Conservation (phyloP, 2,797 vertebrate species). For the Cirrhinus mrigala region DNA sequence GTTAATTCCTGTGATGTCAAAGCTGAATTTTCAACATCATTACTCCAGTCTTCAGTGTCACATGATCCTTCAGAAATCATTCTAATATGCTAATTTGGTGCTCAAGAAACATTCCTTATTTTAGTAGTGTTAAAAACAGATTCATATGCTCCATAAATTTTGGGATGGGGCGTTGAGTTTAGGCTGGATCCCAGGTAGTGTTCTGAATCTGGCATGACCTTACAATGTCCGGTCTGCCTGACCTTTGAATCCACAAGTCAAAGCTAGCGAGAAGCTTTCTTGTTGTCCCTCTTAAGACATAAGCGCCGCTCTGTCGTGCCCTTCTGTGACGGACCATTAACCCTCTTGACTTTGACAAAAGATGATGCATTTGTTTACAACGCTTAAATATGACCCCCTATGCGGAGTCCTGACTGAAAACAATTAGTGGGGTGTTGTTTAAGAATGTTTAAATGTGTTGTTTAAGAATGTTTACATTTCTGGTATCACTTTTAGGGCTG, state of each 20-base stretch:
- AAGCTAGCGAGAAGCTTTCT: slow-evolving; percentile 49
- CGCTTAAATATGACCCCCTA: not conserved
- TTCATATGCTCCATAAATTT: too few relatives aligned
- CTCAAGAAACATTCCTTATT: not conserved
- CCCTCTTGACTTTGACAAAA: slow-evolving; percentile 50
- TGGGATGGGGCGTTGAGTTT: not conserved
- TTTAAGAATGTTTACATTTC: not conserved
- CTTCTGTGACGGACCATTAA: slow-evolving; percentile 35
- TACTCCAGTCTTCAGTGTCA: not conserved
- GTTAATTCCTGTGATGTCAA: not conserved
- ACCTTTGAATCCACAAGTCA: slow-evolving; percentile 72
- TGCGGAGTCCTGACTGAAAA: not conserved
- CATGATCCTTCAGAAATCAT: not conserved
- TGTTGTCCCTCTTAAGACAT: slow-evolving; percentile 48
- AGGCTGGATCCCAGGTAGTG: not conserved
- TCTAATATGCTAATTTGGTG: not conserved
- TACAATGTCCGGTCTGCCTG: slow-evolving; percentile 71
- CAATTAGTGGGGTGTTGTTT: not conserved
- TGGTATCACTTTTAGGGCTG: not conserved
- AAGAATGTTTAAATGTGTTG: not conserved
- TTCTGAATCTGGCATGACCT: slow-evolving; percentile 70
- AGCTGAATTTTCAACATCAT: not conserved
- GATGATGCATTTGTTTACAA: slow-evolving; percentile 49
- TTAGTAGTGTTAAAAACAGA: not conserved
- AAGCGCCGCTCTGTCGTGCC: slow-evolving; percentile 44